phyloP scores from a whole-genome alignment of 2,113 vertebrate species.

The Galeopterus variegatus region DNA sequence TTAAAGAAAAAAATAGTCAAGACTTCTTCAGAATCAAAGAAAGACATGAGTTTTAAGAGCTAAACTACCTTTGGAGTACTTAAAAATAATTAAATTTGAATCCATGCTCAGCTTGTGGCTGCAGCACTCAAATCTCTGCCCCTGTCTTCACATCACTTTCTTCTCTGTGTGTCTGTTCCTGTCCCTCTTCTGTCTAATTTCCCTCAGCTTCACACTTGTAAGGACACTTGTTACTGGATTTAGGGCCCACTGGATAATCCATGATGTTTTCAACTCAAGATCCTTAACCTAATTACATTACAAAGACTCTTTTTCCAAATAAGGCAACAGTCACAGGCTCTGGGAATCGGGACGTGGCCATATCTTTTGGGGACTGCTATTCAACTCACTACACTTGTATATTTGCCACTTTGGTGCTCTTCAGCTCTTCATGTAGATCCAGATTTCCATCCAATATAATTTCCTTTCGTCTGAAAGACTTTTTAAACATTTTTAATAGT shows the following conservation, averaged over 20 bases:
- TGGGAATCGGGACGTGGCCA: neutral
- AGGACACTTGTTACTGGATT: neutral
- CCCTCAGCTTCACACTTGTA: neutral
- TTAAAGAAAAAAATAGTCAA: slow-evolving; percentile 17
- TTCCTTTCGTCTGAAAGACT: neutral
- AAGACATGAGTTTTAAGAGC: neutral
- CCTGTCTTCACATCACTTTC: neutral
- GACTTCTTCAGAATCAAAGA: slow-evolving; percentile 43
- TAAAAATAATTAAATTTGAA: slow-evolving; percentile 13
- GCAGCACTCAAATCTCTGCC: neutral
- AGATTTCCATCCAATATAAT: neutral
- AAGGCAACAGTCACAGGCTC: neutral
- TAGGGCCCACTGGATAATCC: neutral
- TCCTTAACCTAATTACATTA: neutral
- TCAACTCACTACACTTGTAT: neutral
- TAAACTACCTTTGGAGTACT: neutral
- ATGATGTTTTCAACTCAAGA: neutral
- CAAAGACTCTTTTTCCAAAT: neutral
- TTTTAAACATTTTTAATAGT: neutral
- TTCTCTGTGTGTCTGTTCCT: neutral
- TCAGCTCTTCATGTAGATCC: neutral
- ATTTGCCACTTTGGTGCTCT: neutral
- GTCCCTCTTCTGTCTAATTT: neutral
- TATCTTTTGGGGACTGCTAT: neutral
- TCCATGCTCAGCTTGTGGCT: neutral